Conservation (phyloP, 2,113 vertebrate species). For the Dasyurus viverrinus region DNA sequence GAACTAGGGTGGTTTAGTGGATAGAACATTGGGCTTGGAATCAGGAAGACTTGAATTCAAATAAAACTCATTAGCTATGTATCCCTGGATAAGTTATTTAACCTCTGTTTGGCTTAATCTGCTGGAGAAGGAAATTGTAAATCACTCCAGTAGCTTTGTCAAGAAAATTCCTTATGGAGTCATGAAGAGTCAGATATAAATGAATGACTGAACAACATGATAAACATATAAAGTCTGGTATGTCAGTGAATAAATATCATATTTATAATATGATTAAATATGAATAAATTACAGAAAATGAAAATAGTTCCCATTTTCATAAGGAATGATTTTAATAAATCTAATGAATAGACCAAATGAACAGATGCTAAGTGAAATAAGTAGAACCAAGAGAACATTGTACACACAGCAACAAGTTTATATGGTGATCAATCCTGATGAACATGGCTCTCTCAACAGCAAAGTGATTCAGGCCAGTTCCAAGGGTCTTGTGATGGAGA, state of each 20-base stretch:
- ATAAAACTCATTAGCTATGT: not conserved
- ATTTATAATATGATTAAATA: too few species aligned
- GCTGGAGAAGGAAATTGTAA: not conserved
- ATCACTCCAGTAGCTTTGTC: not conserved
- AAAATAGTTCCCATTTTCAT: too few species aligned
- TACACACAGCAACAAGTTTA: too few species aligned
- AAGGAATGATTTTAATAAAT: too few species aligned
- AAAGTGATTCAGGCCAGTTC: too few species aligned
- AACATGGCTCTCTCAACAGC: too few species aligned
- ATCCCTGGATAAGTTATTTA: not conserved
- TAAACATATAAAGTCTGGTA: not conserved
- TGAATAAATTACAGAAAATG: not conserved
- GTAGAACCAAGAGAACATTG: too few species aligned
- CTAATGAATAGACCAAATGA: too few species aligned
- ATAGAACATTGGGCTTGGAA: not conserved
- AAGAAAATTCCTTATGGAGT: not conserved
- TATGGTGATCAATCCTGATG: too few species aligned
- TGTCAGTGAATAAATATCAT: slow-evolving; percentile 8
- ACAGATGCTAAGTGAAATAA: too few species aligned
- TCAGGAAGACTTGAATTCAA: not conserved
- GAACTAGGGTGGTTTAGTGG: not conserved
- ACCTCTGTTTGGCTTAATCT: not conserved
- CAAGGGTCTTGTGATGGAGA: too few species aligned
- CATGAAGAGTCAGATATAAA: not conserved
- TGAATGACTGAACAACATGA: not conserved